phyloP scores from a whole-genome alignment of 2,113 vertebrate genomes.

The Grammomys dolichurus region DNA sequence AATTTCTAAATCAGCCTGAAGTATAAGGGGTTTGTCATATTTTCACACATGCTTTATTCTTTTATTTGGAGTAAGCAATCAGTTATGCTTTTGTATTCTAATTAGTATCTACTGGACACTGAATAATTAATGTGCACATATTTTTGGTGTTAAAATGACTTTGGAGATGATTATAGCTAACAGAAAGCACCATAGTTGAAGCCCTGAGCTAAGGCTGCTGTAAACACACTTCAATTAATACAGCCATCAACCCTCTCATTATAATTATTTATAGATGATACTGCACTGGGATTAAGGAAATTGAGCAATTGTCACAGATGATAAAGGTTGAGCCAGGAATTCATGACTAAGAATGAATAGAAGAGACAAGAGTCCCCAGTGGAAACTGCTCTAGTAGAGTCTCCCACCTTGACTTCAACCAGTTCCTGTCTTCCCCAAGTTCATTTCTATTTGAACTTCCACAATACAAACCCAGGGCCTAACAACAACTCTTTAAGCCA shows the following conservation, averaged over 20 bases:
- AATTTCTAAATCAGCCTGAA: background rate
- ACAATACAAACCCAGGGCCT: background rate
- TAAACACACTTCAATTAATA: background rate
- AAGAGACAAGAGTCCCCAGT: background rate
- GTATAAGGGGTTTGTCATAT: background rate
- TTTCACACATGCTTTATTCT: background rate
- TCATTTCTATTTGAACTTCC: background rate
- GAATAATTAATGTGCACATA: background rate
- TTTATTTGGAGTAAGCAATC: background rate
- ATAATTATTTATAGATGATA: background rate
- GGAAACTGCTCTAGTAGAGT: background rate
- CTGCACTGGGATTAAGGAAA: background rate
- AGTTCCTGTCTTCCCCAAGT: background rate
- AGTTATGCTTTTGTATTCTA: background rate
- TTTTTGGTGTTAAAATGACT: background rate
- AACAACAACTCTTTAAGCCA: background rate
- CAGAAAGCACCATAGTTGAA: background rate
- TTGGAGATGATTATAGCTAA: background rate
- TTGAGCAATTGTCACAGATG: background rate
- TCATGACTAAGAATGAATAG: background rate
- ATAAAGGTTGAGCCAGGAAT: background rate
- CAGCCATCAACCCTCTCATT: background rate
- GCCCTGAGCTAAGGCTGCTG: background rate
- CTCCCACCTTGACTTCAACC: background rate
- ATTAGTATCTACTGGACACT: background rate